Percentiles rank a stretch among this genome's conserved stretches.
Conservation (phyloP, 1,140 invertebrate species). For the Reticulitermes speratus region DNA sequence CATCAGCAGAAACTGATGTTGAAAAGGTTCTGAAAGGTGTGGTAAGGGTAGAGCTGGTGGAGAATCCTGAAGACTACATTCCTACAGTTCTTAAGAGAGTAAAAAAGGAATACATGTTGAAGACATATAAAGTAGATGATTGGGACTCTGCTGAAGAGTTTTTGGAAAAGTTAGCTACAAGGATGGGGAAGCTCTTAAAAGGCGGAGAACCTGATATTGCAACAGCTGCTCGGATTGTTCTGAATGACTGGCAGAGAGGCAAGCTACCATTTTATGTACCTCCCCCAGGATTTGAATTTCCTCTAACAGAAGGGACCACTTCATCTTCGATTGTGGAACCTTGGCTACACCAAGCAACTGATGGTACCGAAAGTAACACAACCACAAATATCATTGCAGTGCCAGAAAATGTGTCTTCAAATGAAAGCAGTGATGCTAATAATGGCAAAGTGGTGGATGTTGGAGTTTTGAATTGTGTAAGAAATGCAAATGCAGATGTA, state of each 20-base stretch:
- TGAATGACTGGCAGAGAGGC: constrained; percentile 99
- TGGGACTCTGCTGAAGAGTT: constrained; percentile 87
- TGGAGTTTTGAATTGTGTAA: constrained; percentile 32
- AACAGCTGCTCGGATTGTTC: constrained; percentile 88
- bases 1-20: constrained; percentile 83
- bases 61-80: constrained; percentile 94
- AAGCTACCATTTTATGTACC: constrained; percentile 93
- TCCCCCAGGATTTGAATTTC: constrained; percentile 74
- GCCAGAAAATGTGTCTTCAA: neutral
- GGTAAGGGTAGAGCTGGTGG: constrained; percentile 92
- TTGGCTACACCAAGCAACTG: constrained; percentile 34
- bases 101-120: constrained; percentile 83
- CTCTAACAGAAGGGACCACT: constrained; percentile 47
- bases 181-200: constrained; percentile 88
- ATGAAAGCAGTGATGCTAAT: constrained; percentile 27
- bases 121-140: constrained; percentile 85
- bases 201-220: constrained; percentile 93
- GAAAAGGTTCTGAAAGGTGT: constrained; percentile 96
- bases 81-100: constrained; percentile 82
- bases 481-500: too few species aligned
- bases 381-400: constrained; percentile 19
- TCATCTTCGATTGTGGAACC: constrained; percentile 33
- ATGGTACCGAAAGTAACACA: constrained; percentile 39
- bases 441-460: constrained; percentile 33
- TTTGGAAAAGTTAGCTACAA: constrained; percentile 84